Evolutionary conservation across 2,888 invertebrate species (phyloP), one percentile per base, ranked within the genome.

Genomic region (Protophormia terraenovae): DNA sequence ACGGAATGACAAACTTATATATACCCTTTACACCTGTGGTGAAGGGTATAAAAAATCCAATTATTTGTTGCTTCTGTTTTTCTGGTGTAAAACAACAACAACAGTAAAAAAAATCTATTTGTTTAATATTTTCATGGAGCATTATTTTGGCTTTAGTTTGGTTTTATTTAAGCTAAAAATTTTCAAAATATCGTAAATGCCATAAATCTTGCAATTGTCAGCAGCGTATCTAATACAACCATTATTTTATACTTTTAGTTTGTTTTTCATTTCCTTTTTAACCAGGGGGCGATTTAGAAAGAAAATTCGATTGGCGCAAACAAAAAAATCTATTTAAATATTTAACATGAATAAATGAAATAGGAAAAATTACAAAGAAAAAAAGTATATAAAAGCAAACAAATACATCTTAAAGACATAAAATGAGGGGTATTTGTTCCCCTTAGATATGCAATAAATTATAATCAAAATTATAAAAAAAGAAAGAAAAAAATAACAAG

Each of bases 141-240:
- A 19, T 1, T 27, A 19, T 38, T 62, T 78, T 45, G 27, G n/a
- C 16, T 22, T 12, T 10, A 16, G 22, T 32, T 22, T 35, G 12
- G 14, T 58, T 58, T 45, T 27, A 41, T 62, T 50, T 38, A 55
- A 47, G 27, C 24, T 29, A 64, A 72, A 72, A 64, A 14, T 55
- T n/a, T 41, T 29, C 12, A 71, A 69, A 69, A 50, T 83, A 83
- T 83, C 78, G 72, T 53, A 67, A 78, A 72, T 50, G 41, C 72
- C 58, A 83, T 83, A 83, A 83, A 83, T 83, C 67, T 72, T 78
- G 22, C 41, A 73, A 83, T 78, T 78, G 83, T 83, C 83, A 83
- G 72, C 77, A 45, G 83, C 72, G 77, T 71, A 83, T 83, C 83
- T 72, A 77, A 72, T 50, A 41, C 76, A 60, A 53, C 22, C 58